Conservation (phyloP, 1,140 invertebrate genomes). For the Drosophila leontia region DNA sequence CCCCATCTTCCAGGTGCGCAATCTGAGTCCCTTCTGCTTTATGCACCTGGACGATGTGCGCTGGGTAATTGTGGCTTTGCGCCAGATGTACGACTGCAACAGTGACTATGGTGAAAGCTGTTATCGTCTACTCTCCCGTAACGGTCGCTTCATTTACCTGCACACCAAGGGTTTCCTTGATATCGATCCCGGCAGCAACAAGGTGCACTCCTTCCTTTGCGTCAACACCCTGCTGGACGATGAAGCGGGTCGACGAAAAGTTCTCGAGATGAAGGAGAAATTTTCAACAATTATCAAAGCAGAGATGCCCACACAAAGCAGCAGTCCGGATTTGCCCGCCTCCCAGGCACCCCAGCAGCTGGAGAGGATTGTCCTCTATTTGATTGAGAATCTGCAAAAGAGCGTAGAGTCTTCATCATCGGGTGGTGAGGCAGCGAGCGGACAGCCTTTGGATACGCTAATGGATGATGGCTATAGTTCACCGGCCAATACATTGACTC, state of each 20-base stretch:
- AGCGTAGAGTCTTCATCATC: constrained; percentile 52
- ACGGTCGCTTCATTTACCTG: constrained; percentile 92
- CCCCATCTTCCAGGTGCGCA: constrained; percentile 57
- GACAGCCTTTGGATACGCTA: constrained; percentile 38
- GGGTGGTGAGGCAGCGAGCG: constrained; percentile 26
- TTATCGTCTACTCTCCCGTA: constrained; percentile 91
- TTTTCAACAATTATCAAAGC: constrained; percentile 88
- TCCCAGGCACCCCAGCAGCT: constrained; percentile 88
- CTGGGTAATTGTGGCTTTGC: constrained; percentile 92
- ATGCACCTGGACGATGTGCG: constrained; percentile 94
- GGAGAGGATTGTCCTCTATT: constrained; percentile 88
- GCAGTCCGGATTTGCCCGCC: constrained; percentile 85
- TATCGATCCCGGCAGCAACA: constrained; percentile 88
- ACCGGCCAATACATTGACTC: constrained; percentile 54
- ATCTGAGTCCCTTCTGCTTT: constrained; percentile 91
- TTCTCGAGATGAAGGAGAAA: constrained; percentile 90
- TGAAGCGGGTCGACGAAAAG: constrained; percentile 88
- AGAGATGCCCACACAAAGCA: constrained; percentile 66
- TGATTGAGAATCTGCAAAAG: constrained; percentile 87
- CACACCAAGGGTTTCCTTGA: constrained; percentile 92
- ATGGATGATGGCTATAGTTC: constrained; percentile 64
- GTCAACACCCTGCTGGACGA: constrained; percentile 91
- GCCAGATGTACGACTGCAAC: constrained; percentile 93
- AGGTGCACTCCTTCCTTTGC: constrained; percentile 93
- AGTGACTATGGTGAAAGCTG: constrained; percentile 91